phyloP scores from a whole-genome alignment of 2,888 invertebrate species.

The Drosophila recens region DNA sequence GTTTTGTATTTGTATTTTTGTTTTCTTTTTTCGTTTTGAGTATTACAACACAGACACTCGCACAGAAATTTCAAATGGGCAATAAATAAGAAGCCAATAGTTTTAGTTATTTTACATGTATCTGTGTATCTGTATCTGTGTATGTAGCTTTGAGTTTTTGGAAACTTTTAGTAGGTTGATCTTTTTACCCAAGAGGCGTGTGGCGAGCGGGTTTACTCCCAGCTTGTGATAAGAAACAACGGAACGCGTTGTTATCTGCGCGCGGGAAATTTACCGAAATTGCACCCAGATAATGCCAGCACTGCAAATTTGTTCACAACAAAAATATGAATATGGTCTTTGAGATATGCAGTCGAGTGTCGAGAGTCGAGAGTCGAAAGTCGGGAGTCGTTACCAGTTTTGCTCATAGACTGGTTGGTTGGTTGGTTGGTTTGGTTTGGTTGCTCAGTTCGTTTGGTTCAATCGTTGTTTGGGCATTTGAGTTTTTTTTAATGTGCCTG shows the following conservation, averaged over 20 bases:
- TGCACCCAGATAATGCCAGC: slow-evolving; percentile 55
- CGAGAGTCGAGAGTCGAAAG: background rate
- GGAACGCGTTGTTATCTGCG: slow-evolving; percentile 32
- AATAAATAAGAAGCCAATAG: slow-evolving; percentile 52
- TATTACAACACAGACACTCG: slow-evolving; percentile 37
- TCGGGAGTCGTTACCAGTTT: slow-evolving; percentile 40
- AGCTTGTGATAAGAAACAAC: slow-evolving; percentile 34
- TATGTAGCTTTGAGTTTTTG: slow-evolving; percentile 1
- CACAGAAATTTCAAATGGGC: slow-evolving; percentile 31
- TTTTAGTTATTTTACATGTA: slow-evolving; percentile 41
- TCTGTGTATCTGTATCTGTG: background rate
- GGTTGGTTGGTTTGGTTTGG: slow-evolving; percentile 38
- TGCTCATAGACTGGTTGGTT: slow-evolving; percentile 47
- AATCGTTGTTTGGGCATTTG: slow-evolving; percentile 35
- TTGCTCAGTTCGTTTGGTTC: slow-evolving; percentile 18
- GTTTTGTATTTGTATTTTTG: slow-evolving; percentile 37
- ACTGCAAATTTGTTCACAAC: slow-evolving; percentile 38
- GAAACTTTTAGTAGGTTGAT: slow-evolving; percentile 35
- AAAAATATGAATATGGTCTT: slow-evolving; percentile 17
- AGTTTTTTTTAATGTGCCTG: slow-evolving; percentile 67
- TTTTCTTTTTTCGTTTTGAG: slow-evolving; percentile 14
- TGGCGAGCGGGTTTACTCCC: background rate
- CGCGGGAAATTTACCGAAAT: slow-evolving; percentile 66
- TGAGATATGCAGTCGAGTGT: slow-evolving; percentile 3
- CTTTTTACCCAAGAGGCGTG: slow-evolving; percentile 18